Evolutionary conservation across 1,140 invertebrate genomes (phyloP).

Genomic region (Drosophila nigrodunni): DNA sequence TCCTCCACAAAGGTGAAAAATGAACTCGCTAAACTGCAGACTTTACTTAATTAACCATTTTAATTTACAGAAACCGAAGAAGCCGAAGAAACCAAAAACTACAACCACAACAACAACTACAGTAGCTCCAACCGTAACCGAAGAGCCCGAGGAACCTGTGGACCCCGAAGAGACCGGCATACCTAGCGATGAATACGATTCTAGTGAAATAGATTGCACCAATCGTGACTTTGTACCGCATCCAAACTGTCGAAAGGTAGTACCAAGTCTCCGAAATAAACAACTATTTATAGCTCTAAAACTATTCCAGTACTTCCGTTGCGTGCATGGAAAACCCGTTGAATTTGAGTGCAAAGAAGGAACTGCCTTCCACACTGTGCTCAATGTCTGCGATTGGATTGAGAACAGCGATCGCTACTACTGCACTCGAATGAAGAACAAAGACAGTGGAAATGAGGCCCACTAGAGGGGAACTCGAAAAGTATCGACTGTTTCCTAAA

Average conservation of each 20-base stretch:
- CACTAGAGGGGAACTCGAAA: slow-evolving; percentile 20
- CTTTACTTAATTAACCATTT: too few species aligned
- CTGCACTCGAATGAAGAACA: slow-evolving; percentile 68
- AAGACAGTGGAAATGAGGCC: slow-evolving; percentile 41
- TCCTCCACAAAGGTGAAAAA: slow-evolving; percentile 71
- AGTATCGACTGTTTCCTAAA: slow-evolving; percentile 5
- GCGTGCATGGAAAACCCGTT: slow-evolving; percentile 90
- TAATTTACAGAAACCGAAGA: slow-evolving; percentile 64
- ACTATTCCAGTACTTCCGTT: slow-evolving; percentile 89
- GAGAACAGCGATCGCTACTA: slow-evolving; percentile 88
- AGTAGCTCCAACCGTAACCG: slow-evolving; percentile 44
- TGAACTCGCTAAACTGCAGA: too few species aligned
- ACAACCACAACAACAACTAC: slow-evolving; percentile 56
- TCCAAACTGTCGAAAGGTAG: slow-evolving; percentile 86
- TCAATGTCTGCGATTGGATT: slow-evolving; percentile 92
- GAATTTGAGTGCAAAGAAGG: slow-evolving; percentile 90
- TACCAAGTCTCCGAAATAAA: background rate
- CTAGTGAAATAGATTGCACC: slow-evolving; percentile 85
- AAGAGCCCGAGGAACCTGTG: slow-evolving; percentile 50
- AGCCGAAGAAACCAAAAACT: slow-evolving; percentile 63
- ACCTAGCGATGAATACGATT: slow-evolving; percentile 50
- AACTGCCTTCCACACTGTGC: slow-evolving; percentile 89
- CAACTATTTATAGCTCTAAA: background rate
- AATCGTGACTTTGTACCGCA: slow-evolving; percentile 89
- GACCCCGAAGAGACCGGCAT: slow-evolving; percentile 41